These are phyloP conservation scores for Cygnus buccinator DNA, from an alignment of 2,113 vertebrate genomes.

Conservation along the genomic window DNA sequence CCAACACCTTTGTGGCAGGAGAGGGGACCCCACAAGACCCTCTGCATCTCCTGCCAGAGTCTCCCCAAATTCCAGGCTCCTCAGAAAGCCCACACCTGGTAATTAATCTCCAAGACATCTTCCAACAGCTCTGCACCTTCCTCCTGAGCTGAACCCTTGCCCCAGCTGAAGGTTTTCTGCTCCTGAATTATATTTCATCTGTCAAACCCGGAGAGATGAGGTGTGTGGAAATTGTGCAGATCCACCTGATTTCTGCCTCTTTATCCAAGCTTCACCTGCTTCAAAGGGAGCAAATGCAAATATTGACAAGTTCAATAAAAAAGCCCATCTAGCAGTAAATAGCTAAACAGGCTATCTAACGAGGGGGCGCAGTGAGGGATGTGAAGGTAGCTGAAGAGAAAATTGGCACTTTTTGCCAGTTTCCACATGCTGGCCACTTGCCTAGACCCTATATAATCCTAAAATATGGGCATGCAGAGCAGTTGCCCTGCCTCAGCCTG, in stretches of 20 bases:
- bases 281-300: neutral
- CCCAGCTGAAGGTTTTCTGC: constrained; percentile 32
- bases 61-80: accelerated
- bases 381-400: neutral
- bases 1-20: neutral
- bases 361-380: neutral
- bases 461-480: accelerated
- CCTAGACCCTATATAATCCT: neutral
- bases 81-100: neutral
- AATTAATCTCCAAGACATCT: constrained; percentile 36
- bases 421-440: neutral
- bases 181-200: constrained; percentile 30
- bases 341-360: constrained; percentile 11
- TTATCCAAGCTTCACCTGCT: neutral
- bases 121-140: constrained; percentile 4
- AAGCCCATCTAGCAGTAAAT: constrained; percentile 15
- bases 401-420: neutral
- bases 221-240: constrained; percentile 1
- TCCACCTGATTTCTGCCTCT: neutral
- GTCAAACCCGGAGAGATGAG: neutral
- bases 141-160: constrained; percentile 9
- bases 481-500: neutral
- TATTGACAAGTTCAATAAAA: constrained; percentile 29
- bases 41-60: neutral
- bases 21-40: neutral